Base-by-base conservation (phyloP, 2,113 vertebrate species). In the Gymnocephalus cernua region DNA sequence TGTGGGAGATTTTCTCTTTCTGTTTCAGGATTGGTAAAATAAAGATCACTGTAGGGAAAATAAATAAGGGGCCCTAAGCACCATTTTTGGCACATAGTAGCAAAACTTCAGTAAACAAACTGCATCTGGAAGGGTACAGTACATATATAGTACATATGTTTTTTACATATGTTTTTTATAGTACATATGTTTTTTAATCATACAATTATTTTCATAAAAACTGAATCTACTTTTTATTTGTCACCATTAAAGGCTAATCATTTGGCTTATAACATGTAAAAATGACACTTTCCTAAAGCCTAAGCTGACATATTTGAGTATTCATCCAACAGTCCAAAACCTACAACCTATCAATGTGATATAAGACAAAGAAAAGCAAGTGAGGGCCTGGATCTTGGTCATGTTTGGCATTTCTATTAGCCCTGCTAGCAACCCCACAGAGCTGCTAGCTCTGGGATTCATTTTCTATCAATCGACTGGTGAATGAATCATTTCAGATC, bases 11-110 rank as follows among this genome's bases (percentile, higher is more conserved):
- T 54, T 63, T 75, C 77, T 70, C 57, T 79, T 80, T 82, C 66
- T 80, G 69, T 27, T 89, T 77, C 38, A 74, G 67, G 38, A 48
- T 65, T 56, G 79, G 69, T 67, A 41, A 77, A 87, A 87, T 90
- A 87, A 87, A 91, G 79, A 90, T 85, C 77, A 87, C 53, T 76
- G 45, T 56, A 15, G 65, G 38, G 59, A 41, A 80, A 76, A 75
- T 47, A 13, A 84, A 83, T 58, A 67, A 51, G 65, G 51, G 66
- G 57, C 41, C 51, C 3, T 8, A 32, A 35, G 53, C 13, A 32
- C 18, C 58, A 27, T 71, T 78, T 41, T 57, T 63, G 69, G 80
- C 68, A 50, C 25, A 25, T 51, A 73, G 51, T 79, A 68, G 72
- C 41, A 68, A 53, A 68, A 53, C 53, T 29, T 68, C 47, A 51